Conservation (phyloP, 2,888 invertebrate genomes). For the Crematogaster levior region DNA sequence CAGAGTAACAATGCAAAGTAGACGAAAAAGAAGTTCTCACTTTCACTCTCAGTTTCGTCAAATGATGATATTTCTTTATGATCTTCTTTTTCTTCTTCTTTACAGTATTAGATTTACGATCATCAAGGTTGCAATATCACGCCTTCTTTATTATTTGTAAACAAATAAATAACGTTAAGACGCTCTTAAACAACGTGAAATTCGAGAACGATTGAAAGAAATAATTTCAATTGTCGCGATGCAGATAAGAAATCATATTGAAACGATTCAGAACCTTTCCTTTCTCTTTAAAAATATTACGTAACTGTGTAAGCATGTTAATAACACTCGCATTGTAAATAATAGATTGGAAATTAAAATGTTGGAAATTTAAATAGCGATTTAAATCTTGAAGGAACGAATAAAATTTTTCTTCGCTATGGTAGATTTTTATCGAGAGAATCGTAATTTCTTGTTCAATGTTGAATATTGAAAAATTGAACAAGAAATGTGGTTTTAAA, state of each 20-base stretch:
- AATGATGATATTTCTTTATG: not conserved
- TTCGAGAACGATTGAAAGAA: not conserved
- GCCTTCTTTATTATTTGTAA: constrained; percentile 11
- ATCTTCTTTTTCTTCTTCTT: not conserved
- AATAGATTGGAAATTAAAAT: not conserved
- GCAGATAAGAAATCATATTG: too few relatives aligned
- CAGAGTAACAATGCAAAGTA: not conserved
- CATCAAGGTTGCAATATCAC: too few relatives aligned
- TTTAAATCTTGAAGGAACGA: too few relatives aligned
- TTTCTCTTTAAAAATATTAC: too few relatives aligned
- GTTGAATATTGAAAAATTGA: not conserved
- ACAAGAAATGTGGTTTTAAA: not conserved
- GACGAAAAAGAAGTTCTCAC: not conserved
- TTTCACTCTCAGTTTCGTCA: not conserved
- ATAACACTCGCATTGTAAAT: too few relatives aligned
- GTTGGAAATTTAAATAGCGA: too few relatives aligned
- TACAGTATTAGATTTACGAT: not conserved
- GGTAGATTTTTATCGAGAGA: not conserved
- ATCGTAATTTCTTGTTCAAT: not conserved
- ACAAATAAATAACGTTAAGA: not conserved
- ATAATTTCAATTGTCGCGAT: not conserved
- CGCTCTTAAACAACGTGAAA: not conserved
- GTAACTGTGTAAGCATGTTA: too few relatives aligned
- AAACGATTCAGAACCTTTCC: too few relatives aligned
- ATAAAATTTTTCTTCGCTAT: too few relatives aligned